Base-by-base conservation (phyloP, 2,888 invertebrate species). In the Deilephila elpenor region DNA sequence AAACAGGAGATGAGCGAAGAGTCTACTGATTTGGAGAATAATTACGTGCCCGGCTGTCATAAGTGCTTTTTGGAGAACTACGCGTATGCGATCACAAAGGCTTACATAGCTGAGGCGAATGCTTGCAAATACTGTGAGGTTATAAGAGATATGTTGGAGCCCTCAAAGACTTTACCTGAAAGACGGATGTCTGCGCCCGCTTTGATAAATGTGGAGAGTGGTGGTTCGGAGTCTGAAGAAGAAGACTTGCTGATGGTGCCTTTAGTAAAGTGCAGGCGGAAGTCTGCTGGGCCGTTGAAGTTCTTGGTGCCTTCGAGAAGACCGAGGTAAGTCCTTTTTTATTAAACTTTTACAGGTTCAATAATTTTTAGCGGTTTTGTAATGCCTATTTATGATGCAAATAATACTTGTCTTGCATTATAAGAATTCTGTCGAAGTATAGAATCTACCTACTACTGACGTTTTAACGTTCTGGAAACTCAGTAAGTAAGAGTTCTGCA, bases 121-220 rank as follows among this genome's bases (percentile, higher is more conserved):
- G 87, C 89, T 11, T 95, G 95, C 83, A 94, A 94, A 82, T 95
- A 92, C 77, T 95, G 95, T 86, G 94, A 94, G 78, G 95, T 95
- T 75, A 91, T 95, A 51, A 86, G 92, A 37, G 94, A 94, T 70
- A 93, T 95, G 90, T 81, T 95, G 44, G 93, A 93, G 74, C 86
- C 89, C 59, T 91, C 94, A 5, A 92, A 91, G 76, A 81, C 82
- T 70, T 79, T 88, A 14, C 90, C 93, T 25, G 94, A 93, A 61
- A 92, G 95, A 77, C 91, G 96, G 74, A 90, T 91, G 83, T 96
- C 96, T 0, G 95, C 96, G 0, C 96, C 96, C 0, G 95, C 96
- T n/a, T 83, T 96, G 53, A 88, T 95, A 53, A 93, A 95, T 73
- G 79, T 93, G 61, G 93, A 93, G 5, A 93, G 93, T 77, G 89